A percentile compares a stretch with the other conserved stretches of the same genome.
Evolutionary conservation across 2,888 invertebrate species (phyloP).

Genomic region (Biston betularia): DNA sequence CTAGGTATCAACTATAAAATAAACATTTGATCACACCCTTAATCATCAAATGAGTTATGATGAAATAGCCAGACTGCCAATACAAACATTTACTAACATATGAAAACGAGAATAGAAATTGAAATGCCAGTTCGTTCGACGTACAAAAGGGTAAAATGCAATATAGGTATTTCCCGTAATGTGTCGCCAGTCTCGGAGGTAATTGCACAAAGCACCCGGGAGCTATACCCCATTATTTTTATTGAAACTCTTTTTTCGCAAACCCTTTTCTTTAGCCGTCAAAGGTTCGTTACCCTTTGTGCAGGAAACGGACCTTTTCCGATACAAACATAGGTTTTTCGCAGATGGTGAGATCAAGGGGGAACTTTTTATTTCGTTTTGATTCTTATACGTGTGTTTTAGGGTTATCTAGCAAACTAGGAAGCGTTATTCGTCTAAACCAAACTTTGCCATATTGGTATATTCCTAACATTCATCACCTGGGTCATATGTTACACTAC

Average conservation of each 20-base stretch:
- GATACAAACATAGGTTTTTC: constrained; percentile 23
- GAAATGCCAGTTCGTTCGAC: neutral
- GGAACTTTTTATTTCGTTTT: constrained; percentile 7
- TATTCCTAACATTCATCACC: too few species aligned
- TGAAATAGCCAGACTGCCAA: too few species aligned
- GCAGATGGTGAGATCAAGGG: constrained; percentile 17
- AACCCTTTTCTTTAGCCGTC: constrained; percentile 34
- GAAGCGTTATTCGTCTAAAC: neutral
- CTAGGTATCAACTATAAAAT: too few species aligned
- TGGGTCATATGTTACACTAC: too few species aligned
- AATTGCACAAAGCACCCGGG: constrained; percentile 28
- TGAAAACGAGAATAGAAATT: neutral
- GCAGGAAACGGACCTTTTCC: constrained; percentile 24
- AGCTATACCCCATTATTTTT: constrained; percentile 34
- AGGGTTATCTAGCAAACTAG: neutral
- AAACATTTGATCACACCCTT: too few species aligned
- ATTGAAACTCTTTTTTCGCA: constrained; percentile 32
- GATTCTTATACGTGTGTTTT: constrained; percentile 2
- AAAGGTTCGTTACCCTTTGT: constrained; percentile 39
- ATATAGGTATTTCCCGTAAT: constrained; percentile 7
- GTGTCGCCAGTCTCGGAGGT: constrained; percentile 18
- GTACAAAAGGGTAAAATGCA: neutral
- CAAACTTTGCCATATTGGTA: neutral
- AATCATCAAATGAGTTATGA: too few species aligned
- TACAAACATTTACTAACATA: too few species aligned